A percentile compares a stretch with the other conserved stretches of the same genome.
Evolutionary conservation across 2,113 vertebrate species (phyloP).

Genomic region (Poecile atricapillus): DNA sequence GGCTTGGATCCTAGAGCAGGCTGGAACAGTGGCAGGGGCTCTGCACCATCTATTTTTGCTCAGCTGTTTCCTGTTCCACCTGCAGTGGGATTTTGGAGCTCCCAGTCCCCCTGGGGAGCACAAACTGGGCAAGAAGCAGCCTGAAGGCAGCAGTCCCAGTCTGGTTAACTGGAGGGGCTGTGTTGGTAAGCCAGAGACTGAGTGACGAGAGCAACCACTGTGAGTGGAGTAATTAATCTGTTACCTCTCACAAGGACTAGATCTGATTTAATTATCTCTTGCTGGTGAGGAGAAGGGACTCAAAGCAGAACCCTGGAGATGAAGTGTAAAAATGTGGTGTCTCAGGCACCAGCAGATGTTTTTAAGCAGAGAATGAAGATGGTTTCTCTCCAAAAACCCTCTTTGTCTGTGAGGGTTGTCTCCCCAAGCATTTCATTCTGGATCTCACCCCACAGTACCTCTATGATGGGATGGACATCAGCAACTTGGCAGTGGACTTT

Average conservation of each 20-base stretch:
- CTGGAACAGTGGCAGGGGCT: not conserved
- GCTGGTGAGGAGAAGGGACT: not conserved
- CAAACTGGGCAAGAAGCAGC: not conserved
- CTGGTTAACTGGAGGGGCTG: not conserved
- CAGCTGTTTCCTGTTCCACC: not conserved
- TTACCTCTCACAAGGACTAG: conserved; percentile 27
- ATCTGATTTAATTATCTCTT: conserved; percentile 58
- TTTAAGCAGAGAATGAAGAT: not conserved
- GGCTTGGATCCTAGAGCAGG: not conserved
- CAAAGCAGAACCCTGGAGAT: not conserved
- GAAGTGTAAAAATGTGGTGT: not conserved
- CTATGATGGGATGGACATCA: conserved; percentile 95
- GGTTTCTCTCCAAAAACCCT: not conserved
- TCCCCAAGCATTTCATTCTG: not conserved
- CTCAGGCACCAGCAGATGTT: not conserved
- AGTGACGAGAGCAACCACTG: conserved; percentile 9
- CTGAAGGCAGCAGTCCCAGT: not conserved
- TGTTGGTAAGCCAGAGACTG: conserved; percentile 15
- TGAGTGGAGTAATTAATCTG: conserved; percentile 46
- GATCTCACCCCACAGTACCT: conserved; percentile 80
- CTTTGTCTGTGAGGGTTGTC: not conserved
- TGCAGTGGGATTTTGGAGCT: not conserved
- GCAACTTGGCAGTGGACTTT: conserved; percentile 93
- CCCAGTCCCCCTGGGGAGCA: not conserved
- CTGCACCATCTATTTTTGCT: not conserved